Percentiles rank a stretch among this genome's conserved stretches.
These are phyloP conservation scores for Synergus gifuensis DNA, from an alignment of 2,888 invertebrate genomes.

Conservation along the genomic window DNA sequence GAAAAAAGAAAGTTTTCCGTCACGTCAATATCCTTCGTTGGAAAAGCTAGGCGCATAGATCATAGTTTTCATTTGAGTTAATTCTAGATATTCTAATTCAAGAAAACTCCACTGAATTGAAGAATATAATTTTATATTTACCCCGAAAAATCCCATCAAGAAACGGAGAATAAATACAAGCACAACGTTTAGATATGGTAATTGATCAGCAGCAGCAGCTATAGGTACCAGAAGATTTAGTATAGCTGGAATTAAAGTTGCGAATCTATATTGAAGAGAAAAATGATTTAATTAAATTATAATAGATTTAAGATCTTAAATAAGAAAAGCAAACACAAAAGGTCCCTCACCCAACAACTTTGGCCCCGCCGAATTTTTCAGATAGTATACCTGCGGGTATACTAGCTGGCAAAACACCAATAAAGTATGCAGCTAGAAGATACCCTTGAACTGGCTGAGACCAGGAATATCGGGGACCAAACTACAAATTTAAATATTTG, in stretches of 20 bases:
- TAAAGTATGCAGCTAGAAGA: conserved; percentile 70
- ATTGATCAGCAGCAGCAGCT: conserved; percentile 61
- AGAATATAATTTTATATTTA: conserved; percentile 59
- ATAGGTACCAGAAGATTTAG: conserved; percentile 74
- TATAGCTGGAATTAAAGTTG: conserved; percentile 73
- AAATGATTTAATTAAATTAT: neutral
- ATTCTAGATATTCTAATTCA: no score
- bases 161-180: conserved; percentile 71
- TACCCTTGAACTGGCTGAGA: conserved; percentile 69
- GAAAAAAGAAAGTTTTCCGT: no score
- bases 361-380: conserved; percentile 74
- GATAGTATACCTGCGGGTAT: conserved; percentile 72
- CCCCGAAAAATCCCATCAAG: conserved; percentile 75
- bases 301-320: neutral
- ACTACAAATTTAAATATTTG: conserved; percentile 58
- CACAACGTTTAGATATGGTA: conserved; percentile 59
- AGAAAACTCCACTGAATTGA: neutral
- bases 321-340: neutral
- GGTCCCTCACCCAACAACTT: conserved; percentile 73
- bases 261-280: conserved; percentile 65
- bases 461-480: conserved; percentile 72
- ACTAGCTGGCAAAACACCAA: conserved; percentile 72
- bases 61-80: no score
- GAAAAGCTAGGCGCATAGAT: no score
- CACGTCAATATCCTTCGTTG: no score